Conservation (phyloP, 2,797 vertebrate genomes). For the Periparus ater region DNA sequence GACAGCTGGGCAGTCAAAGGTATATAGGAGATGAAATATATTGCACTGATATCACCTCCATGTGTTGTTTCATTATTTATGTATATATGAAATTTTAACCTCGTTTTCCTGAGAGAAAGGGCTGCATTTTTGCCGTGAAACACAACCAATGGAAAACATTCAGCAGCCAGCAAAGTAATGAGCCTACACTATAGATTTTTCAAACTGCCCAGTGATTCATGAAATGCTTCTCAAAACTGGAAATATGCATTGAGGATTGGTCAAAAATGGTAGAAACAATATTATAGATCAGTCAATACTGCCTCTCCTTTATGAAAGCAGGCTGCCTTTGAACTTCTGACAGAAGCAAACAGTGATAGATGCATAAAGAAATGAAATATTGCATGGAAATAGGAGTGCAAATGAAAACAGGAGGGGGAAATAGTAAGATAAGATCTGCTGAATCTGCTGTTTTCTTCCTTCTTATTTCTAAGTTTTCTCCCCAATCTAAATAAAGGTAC, state of each 20-base stretch:
- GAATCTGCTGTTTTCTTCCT: constrained; percentile 23
- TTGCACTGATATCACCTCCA: not conserved
- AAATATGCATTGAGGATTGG: constrained; percentile 57
- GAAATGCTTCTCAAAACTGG: constrained; percentile 63
- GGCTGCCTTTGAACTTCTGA: constrained; percentile 65
- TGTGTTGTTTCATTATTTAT: constrained; percentile 45
- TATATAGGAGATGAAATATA: constrained; percentile 11
- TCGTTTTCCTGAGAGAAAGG: constrained; percentile 11
- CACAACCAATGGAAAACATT: constrained; percentile 22
- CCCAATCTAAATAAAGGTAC: constrained; percentile 18
- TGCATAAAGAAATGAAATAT: constrained; percentile 57
- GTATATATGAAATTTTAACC: constrained; percentile 43
- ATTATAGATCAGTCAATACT: constrained; percentile 56
- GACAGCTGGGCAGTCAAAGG: not conserved
- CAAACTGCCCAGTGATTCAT: constrained; percentile 66
- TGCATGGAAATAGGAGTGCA: constrained; percentile 59
- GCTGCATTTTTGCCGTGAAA: constrained; percentile 35
- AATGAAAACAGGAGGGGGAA: constrained; percentile 52
- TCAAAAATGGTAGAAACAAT: constrained; percentile 60
- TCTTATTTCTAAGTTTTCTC: constrained; percentile 33
- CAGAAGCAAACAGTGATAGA: constrained; percentile 63
- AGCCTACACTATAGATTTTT: constrained; percentile 64
- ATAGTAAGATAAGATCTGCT: constrained; percentile 48
- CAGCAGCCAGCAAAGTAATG: constrained; percentile 51
- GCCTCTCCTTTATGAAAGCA: constrained; percentile 45